Evolutionary conservation across 2,113 vertebrate genomes (phyloP).

Genomic region (Actenoides lindsayi): DNA sequence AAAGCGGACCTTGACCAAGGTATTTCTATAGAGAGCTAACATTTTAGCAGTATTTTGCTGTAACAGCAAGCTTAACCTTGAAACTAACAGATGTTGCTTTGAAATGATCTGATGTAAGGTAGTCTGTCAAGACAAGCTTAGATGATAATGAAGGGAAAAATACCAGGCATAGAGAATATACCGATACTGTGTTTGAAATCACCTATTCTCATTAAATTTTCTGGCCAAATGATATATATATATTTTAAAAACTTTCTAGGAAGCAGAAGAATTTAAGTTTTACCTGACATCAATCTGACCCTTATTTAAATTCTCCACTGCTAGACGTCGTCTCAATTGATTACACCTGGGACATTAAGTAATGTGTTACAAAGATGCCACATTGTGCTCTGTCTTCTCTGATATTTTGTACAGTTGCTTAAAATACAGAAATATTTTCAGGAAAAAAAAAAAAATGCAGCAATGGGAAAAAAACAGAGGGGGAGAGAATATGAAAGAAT

Average conservation of each 20-base stretch:
- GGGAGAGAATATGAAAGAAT: not conserved
- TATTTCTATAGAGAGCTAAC: slow-evolving; percentile 18
- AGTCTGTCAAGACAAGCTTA: slow-evolving; percentile 16
- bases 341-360: not conserved
- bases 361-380: not conserved
- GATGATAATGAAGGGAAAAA: not conserved
- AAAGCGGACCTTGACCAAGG: not conserved
- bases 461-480: fast-evolving
- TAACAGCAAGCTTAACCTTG: slow-evolving; percentile 20
- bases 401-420: not conserved
- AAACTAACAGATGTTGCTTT: slow-evolving; percentile 42
- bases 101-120: slow-evolving; percentile 17
- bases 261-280: not conserved
- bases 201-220: not conserved
- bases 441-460: not conserved
- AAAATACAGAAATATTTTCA: not conserved
- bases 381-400: not conserved
- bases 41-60: not conserved
- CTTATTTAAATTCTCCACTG: not conserved
- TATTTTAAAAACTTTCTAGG: not conserved
- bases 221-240: not conserved
- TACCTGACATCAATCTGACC: not conserved
- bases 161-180: not conserved
- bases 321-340: not conserved
- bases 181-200: not conserved